A percentile compares a stretch with the other conserved stretches of the same genome.
Conservation (phyloP, 1,140 invertebrate species). For the Charaxes varanes region DNA sequence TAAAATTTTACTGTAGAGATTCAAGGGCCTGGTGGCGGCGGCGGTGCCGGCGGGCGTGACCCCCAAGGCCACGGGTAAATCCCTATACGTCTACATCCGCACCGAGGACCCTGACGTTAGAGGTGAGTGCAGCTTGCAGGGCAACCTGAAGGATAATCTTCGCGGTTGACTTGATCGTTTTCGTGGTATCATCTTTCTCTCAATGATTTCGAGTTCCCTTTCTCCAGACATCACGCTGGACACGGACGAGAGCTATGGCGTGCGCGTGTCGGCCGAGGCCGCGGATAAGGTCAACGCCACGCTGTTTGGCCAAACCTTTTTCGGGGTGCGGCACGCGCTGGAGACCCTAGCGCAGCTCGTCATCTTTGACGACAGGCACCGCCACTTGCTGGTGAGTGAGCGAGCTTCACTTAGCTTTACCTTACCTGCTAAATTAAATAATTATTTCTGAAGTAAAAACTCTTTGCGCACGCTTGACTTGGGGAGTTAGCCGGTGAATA, state of each 20-base stretch:
- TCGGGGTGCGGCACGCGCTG: slow-evolving; percentile 84
- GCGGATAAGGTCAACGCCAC: slow-evolving; percentile 75
- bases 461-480: not conserved
- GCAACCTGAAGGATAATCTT: not conserved
- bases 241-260: slow-evolving; percentile 81
- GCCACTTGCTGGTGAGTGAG: slow-evolving; percentile 70
- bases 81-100: slow-evolving; percentile 34
- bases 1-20: no score
- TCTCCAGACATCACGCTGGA: slow-evolving; percentile 68
- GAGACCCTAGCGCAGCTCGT: slow-evolving; percentile 87
- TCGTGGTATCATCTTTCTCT: no score
- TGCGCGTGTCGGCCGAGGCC: slow-evolving; percentile 69
- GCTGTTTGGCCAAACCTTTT: slow-evolving; percentile 79
- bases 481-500: no score
- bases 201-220: not conserved
- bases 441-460: not conserved
- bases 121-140: slow-evolving; percentile 28
- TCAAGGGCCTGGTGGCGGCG: slow-evolving; percentile 26
- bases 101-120: slow-evolving; percentile 41
- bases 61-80: slow-evolving; percentile 42
- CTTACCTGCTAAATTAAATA: no score
- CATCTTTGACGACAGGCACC: slow-evolving; percentile 79
- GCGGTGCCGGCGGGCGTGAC: slow-evolving; percentile 33
- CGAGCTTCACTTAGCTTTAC: no score
- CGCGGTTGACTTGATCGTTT: no score